Conservation (phyloP, 2,113 vertebrate genomes). For the Pardalotus punctatus region DNA sequence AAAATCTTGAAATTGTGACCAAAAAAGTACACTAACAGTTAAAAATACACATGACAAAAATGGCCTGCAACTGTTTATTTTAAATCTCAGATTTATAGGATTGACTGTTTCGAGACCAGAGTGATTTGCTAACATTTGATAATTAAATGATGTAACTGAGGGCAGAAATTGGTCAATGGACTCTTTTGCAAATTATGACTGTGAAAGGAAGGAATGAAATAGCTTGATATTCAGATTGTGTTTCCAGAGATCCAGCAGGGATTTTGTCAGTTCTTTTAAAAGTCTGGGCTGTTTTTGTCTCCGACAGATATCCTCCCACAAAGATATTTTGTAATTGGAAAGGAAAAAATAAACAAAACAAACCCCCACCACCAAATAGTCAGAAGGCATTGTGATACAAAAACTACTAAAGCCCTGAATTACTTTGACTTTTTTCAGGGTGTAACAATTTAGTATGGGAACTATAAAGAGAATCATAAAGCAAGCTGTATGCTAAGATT, state of each 20-base stretch:
- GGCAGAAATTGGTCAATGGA: not conserved
- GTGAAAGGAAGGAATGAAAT: not conserved
- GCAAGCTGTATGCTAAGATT: not conserved
- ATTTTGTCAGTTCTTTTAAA: not conserved
- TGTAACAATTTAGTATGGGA: not conserved
- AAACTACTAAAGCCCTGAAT: not conserved
- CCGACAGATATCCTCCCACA: not conserved
- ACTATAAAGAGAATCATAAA: not conserved
- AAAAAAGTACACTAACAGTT: not conserved
- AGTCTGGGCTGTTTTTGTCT: fast-evolving
- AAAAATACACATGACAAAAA: not conserved
- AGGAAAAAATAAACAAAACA: not conserved
- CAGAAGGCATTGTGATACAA: not conserved
- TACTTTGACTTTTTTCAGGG: not conserved
- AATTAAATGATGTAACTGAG: not conserved
- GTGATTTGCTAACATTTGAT: not conserved
- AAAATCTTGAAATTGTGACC: not conserved
- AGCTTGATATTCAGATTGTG: not conserved
- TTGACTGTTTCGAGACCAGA: not conserved
- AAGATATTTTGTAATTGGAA: not conserved
- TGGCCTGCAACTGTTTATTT: not conserved
- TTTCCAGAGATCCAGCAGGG: not conserved
- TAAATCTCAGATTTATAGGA: not conserved
- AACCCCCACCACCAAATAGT: not conserved
- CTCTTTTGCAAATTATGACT: not conserved